Evolutionary conservation across 2,888 invertebrate species (phyloP).

Genomic region (Andrena marginata): DNA sequence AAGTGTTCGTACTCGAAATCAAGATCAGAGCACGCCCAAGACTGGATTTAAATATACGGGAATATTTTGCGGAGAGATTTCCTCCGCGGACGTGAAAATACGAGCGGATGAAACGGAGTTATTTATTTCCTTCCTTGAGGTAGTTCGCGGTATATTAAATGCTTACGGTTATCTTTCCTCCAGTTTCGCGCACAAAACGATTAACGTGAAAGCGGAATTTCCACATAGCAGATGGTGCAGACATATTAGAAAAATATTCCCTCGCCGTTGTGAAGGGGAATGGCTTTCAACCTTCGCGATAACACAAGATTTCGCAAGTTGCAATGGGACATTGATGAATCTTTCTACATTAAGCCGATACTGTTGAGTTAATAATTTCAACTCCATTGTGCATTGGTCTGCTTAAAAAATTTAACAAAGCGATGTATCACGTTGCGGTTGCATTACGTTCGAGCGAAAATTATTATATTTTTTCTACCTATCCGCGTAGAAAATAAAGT

Average conservation of each 20-base stretch:
- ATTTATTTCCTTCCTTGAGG: conserved; percentile 52
- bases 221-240: conserved; percentile 29
- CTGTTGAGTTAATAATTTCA: no score
- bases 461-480: no score
- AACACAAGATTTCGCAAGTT: background rate
- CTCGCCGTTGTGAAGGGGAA: conserved; percentile 1
- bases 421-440: no score
- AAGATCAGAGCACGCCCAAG: background rate
- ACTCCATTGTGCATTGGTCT: no score
- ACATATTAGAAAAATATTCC: conserved; percentile 36
- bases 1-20: background rate
- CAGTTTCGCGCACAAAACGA: conserved; percentile 24
- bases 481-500: no score
- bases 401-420: no score
- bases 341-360: no score
- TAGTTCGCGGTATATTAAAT: conserved; percentile 47
- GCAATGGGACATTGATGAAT: no score
- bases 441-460: no score
- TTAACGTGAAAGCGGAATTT: conserved; percentile 28
- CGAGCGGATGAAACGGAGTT: conserved; percentile 43
- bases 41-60: conserved; percentile 25
- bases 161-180: conserved; percentile 50
- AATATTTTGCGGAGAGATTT: conserved; percentile 23
- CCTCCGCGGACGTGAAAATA: conserved; percentile 27
- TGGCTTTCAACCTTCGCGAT: background rate